Conservation (phyloP, 2,888 invertebrate genomes). For the Chironomus tentans region DNA sequence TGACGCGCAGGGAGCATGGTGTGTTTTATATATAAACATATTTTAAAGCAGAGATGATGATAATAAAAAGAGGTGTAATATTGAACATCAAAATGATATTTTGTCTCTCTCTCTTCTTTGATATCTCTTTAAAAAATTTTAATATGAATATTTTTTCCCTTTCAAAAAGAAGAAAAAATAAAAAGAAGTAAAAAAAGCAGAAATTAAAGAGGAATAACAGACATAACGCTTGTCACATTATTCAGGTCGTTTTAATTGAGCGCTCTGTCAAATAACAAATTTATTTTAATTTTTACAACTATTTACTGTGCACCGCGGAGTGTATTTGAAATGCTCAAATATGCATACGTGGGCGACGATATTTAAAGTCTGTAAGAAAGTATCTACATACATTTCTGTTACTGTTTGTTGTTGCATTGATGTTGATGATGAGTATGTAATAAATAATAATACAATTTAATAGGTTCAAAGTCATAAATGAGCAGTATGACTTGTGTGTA, state of each 20-base stretch:
- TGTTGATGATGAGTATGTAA: neutral
- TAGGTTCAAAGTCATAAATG: neutral
- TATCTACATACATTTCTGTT: neutral
- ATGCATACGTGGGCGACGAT: neutral
- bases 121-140: neutral
- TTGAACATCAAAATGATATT: neutral
- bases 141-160: too few relatives aligned
- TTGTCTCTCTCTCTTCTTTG: neutral
- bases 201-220: too few relatives aligned
- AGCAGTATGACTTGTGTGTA: neutral
- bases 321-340: neutral
- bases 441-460: conserved; percentile 4
- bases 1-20: neutral
- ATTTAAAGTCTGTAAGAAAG: neutral
- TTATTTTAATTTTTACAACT: conserved; percentile 20
- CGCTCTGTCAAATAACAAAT: conserved; percentile 13
- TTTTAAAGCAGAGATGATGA: neutral
- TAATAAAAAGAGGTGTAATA: neutral
- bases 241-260: conserved; percentile 7
- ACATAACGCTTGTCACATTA: neutral
- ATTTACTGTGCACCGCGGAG: neutral
- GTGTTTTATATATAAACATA: neutral
- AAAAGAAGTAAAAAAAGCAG: too few relatives aligned
- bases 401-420: neutral
- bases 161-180: too few relatives aligned